Evolutionary conservation across 1,140 invertebrate species (phyloP).

Genomic region (Chironomus striatipennis): DNA sequence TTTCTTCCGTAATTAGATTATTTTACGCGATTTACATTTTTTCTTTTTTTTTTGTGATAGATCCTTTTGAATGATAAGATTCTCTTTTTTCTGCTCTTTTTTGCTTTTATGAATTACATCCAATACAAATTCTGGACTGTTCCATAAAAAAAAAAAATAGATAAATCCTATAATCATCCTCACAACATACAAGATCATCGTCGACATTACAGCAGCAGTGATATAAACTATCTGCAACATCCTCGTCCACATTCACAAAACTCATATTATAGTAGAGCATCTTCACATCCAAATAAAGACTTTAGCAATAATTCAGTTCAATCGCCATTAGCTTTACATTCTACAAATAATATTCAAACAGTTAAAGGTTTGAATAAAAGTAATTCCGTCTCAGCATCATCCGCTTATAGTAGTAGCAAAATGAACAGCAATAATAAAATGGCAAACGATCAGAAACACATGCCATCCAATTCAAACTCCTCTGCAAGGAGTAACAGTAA

Average conservation of each 20-base stretch:
- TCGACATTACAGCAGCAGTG: constrained; percentile 6
- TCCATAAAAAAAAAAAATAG: not conserved
- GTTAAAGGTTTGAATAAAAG: not conserved
- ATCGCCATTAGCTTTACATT: not conserved
- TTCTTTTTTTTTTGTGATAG: too few species aligned
- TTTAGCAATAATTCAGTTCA: constrained; percentile 1
- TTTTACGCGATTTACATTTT: too few species aligned
- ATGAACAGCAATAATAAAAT: constrained; percentile 16
- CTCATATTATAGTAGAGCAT: constrained; percentile 16
- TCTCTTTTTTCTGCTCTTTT: too few species aligned
- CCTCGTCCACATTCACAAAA: constrained; percentile 9
- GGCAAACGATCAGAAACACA: constrained; percentile 10
- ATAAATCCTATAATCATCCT: constrained; percentile 16
- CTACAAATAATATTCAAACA: constrained; percentile 8
- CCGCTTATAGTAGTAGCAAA: constrained; percentile 17
- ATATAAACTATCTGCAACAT: constrained; percentile 12
- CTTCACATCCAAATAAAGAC: constrained; percentile 7
- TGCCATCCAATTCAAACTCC: constrained; percentile 2
- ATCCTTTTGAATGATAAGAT: too few species aligned
- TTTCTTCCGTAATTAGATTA: too few species aligned
- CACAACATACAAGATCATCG: not conserved
- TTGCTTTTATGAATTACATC: too few species aligned
- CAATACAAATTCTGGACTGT: too few species aligned
- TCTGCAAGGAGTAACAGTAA: constrained; percentile 14
- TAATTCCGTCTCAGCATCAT: constrained; percentile 17